Conservation (phyloP, 2,113 vertebrate species). For the Polypterus bichir region DNA sequence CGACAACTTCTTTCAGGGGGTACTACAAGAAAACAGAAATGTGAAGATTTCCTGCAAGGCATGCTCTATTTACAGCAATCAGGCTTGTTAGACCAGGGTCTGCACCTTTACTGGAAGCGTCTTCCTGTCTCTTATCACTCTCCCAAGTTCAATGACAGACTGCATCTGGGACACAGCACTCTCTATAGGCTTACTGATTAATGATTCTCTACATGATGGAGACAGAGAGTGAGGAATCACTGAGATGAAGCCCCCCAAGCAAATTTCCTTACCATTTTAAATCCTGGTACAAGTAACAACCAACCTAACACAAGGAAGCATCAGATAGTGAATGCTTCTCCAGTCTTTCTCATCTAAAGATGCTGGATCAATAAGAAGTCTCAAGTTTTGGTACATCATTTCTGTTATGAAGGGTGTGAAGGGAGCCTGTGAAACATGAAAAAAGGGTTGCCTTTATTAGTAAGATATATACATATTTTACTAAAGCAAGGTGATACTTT, state of each 20-base stretch:
- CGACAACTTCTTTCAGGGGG: conserved; percentile 86
- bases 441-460: neutral
- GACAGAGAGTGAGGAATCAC: too few species aligned
- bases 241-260: too few species aligned
- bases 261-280: too few species aligned
- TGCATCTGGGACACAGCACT: conserved; percentile 83
- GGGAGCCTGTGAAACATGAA: conserved; percentile 59
- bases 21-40: conserved; percentile 54
- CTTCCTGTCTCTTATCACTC: conserved; percentile 91
- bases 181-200: conserved; percentile 89
- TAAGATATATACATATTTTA: too few species aligned
- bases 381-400: conserved; percentile 94
- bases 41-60: neutral
- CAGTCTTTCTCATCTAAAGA: conserved; percentile 75
- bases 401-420: conserved; percentile 97
- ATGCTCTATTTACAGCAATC: neutral
- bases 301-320: conserved; percentile 83
- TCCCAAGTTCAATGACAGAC: conserved; percentile 90
- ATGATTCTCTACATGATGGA: conserved; percentile 55
- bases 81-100: neutral
- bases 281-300: conserved; percentile 11
- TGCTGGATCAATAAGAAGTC: conserved; percentile 67
- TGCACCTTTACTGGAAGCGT: conserved; percentile 88
- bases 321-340: conserved; percentile 92
- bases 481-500: too few species aligned